Evolutionary conservation across 2,797 vertebrate genomes (phyloP), one percentile per base, ranked within the genome.

Genomic region (Columba guinea): DNA sequence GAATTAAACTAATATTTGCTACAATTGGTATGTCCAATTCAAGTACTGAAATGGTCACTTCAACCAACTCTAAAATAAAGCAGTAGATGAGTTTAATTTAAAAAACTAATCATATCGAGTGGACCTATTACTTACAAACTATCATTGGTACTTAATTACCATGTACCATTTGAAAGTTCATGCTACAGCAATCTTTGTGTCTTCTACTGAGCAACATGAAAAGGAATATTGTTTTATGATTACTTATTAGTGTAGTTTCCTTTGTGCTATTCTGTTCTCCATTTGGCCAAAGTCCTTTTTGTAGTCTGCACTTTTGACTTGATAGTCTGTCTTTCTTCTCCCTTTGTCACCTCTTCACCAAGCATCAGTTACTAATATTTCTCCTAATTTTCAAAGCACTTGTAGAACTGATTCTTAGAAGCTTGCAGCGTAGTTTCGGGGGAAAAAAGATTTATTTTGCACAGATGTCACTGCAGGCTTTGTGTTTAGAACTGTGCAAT

Each of bases 1-100:
- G 2, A 74, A 74, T 91, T 73, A 89, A 73, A 46, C 60, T 49
- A 82, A 77, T 78, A 63, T 93, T 95, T 94, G 78, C 59, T 82
- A 71, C 81, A 87, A 69, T 86, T 95, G 90, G 55, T 83, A 69
- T 76, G 32, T 76, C 48, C 24, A 52, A 8, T 65, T 87, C 55
- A 69, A 55, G 21, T 67, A 59, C 26, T 73, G 63, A 69, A 69
- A 75, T 59, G 34, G 62, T 87, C 37, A 59, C 39, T 88, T 90
- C 35, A 87, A 8, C 32, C 12, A 37, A 32, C 65, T 79, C 58
- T 59, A 73, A 28, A 71, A 73, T 4, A 2, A 70, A 75, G 51
- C 28, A 52, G 15, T 58, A 81, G 58, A 64, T 59, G 4, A 59
- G 15, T 92, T 88, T 84, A 13, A 48, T 75, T 92, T 94, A 76